Conservation (phyloP, 2,113 vertebrate genomes). For the Nothocercus nigrocapillus region DNA sequence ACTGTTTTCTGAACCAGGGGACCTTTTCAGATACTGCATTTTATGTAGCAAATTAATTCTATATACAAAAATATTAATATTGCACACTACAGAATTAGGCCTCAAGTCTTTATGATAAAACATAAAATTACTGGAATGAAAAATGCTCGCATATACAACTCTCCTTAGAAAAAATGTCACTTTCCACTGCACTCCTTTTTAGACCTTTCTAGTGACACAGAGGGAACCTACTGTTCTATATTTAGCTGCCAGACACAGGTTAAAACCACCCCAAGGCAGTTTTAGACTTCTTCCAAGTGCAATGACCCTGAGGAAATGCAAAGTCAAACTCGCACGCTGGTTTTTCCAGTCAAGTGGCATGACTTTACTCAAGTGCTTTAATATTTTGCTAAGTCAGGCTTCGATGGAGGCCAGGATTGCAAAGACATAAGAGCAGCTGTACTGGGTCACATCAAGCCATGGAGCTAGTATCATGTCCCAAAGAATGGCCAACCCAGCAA, state of each 20-base stretch:
- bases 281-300: neutral
- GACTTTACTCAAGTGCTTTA: neutral
- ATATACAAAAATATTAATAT: neutral
- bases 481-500: neutral
- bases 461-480: neutral
- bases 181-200: neutral
- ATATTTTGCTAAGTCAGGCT: constrained; percentile 27
- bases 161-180: neutral
- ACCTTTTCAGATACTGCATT: neutral
- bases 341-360: constrained; percentile 58
- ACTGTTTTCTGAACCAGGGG: neutral
- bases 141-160: neutral
- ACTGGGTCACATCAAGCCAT: neutral
- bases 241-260: constrained; percentile 6
- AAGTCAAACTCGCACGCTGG: neutral
- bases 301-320: neutral
- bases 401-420: constrained; percentile 26
- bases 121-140: neutral
- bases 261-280: neutral
- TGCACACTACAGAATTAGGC: neutral
- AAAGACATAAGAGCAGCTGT: neutral
- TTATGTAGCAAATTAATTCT: neutral
- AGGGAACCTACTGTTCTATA: neutral
- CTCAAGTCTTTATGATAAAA: neutral
- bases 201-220: neutral